Base-by-base conservation (phyloP, 2,888 invertebrate species). In the Hydraecia micacea region DNA sequence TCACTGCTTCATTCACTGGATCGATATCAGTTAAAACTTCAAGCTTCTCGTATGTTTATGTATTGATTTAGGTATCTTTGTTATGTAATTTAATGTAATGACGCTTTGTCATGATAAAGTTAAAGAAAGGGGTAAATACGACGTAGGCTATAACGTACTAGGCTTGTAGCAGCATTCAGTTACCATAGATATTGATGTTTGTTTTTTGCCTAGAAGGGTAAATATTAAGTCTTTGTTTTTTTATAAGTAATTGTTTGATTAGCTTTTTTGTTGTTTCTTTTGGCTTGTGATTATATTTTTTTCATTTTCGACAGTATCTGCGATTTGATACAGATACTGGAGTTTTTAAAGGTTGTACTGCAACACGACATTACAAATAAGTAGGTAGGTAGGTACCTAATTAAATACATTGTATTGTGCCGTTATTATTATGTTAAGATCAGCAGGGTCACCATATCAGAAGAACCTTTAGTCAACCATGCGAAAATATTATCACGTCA, bases 61-160 rank as follows among this genome's bases (percentile, higher is more conserved):
- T 65, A 9, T 18, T 25, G 58, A 66, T 80, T 60, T 68, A 63
- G 49, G 69, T 42, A 84, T 77, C 36, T 62, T 62, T 39, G 55
- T 73, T 81, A 73, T 25, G 62, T 68, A 62, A 67, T 46, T 62
- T 25, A 18, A 62, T 71, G 7, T n/a, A 71, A 66, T 79, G 79
- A 75, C 42, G 82, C 25, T 67, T 75, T 36, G 15, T 39, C 62
- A 62, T 36, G 32, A 55, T 18, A 11, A 3, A 18, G n/a, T 60
- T 55, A 42, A 36, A 46, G 58, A 82, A 75, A 55, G 60, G 9
- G 42, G 36, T 60, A 81, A 60, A 52, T 42, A 81, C 39, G 42
- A 81, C 52, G 75, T 36, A 60, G 8, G 5, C 28, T 13, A 2
- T 49, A 1, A 55, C 15, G 9, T 49, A 36, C 2, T 25, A 25